phyloP scores from a whole-genome alignment of 2,888 invertebrate species.

The Cepaea hortensis region DNA sequence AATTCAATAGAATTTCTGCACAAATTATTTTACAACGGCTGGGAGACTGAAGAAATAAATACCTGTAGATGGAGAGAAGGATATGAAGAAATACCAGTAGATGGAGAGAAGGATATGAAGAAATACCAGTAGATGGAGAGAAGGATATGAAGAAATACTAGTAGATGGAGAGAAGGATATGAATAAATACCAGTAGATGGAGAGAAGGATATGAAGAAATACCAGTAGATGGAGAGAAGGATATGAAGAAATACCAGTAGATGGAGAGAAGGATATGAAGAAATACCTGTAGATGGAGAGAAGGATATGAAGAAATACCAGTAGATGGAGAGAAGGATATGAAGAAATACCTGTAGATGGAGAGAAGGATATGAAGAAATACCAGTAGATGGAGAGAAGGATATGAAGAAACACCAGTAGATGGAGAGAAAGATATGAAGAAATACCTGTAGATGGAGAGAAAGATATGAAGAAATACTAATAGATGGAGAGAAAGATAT shows the following conservation, averaged over 20 bases:
- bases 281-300: neutral
- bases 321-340: neutral
- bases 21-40: neutral
- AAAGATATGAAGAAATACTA: neutral
- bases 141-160: neutral
- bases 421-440: neutral
- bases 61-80: neutral
- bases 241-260: neutral
- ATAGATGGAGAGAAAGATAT: neutral
- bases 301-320: neutral
- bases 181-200: neutral
- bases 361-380: neutral
- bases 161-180: neutral
- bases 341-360: neutral
- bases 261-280: neutral
- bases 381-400: neutral
- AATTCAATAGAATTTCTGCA: neutral
- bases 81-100: neutral
- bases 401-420: neutral
- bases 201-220: neutral
- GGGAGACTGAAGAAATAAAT: neutral
- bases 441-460: neutral
- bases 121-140: neutral
- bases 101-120: neutral
- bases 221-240: neutral